These are phyloP conservation scores for Synanthedon formicaeformis DNA, from an alignment of 2,888 invertebrate genomes.

Conservation along the genomic window DNA sequence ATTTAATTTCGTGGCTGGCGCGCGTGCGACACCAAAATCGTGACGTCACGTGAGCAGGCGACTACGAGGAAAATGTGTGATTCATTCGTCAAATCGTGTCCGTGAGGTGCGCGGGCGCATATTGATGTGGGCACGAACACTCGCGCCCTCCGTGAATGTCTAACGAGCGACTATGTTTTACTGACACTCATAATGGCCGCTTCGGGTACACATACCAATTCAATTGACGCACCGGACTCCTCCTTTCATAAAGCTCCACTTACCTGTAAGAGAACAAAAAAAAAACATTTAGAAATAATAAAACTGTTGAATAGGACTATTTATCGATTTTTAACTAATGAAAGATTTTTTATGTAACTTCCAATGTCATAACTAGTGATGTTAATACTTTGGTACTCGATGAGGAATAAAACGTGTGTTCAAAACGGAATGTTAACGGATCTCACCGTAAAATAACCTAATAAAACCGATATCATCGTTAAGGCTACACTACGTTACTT, in stretches of 20 bases:
- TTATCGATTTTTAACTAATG: no score
- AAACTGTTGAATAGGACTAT: background rate
- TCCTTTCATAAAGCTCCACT: slow-evolving; percentile 17
- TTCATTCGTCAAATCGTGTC: slow-evolving; percentile 58
- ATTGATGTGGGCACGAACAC: slow-evolving; percentile 43
- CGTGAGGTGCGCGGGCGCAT: slow-evolving; percentile 60
- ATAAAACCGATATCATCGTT: slow-evolving; percentile 9
- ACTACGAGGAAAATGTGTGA: slow-evolving; percentile 46
- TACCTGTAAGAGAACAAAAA: background rate
- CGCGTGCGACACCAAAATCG: slow-evolving; percentile 58
- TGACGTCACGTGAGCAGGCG: slow-evolving; percentile 55
- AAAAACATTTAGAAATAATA: background rate
- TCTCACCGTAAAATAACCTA: slow-evolving; percentile 13
- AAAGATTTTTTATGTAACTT: no score
- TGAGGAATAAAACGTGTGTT: no score
- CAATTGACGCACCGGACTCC: slow-evolving; percentile 14
- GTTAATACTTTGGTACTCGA: no score
- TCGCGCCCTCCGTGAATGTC: slow-evolving; percentile 37
- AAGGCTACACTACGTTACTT: slow-evolving; percentile 5
- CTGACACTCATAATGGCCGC: slow-evolving; percentile 32
- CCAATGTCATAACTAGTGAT: no score
- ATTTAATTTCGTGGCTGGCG: slow-evolving; percentile 38
- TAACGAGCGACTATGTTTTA: slow-evolving; percentile 40
- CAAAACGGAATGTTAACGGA: no score
- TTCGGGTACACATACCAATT: slow-evolving; percentile 8